Conservation (phyloP, 2,113 vertebrate genomes). For the Myrmecobius fasciatus region DNA sequence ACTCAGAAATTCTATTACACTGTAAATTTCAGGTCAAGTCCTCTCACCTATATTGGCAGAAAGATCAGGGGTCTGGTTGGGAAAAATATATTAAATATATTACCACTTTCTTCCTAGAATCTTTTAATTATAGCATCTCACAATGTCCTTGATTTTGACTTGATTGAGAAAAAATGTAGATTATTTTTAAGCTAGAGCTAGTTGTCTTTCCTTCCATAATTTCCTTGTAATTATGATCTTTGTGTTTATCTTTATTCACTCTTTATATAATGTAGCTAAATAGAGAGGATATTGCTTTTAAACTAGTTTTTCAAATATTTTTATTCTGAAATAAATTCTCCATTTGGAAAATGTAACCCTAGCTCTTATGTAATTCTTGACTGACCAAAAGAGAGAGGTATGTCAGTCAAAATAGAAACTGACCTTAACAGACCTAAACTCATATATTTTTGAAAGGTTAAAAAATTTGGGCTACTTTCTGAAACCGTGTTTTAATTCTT, state of each 20-base stretch:
- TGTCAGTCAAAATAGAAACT: conserved; percentile 30
- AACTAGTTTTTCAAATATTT: conserved; percentile 47
- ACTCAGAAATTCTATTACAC: neutral
- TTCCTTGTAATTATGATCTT: conserved; percentile 19
- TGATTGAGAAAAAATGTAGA: neutral
- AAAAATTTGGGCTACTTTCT: conserved; percentile 16
- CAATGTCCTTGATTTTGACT: neutral
- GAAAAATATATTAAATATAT: neutral
- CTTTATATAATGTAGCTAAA: neutral
- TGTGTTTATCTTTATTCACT: conserved; percentile 32
- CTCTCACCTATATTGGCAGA: neutral
- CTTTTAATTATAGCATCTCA: neutral
- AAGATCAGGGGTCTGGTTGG: neutral
- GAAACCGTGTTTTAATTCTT: conserved; percentile 9
- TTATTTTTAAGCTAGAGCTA: neutral
- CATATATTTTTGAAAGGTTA: neutral
- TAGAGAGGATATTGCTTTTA: neutral
- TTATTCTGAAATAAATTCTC: conserved; percentile 49
- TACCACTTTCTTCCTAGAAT: neutral
- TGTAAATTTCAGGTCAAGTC: neutral
- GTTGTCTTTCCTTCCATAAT: conserved; percentile 2
- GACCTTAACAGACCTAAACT: conserved; percentile 3
- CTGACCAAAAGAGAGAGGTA: conserved; percentile 2
- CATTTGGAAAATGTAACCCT: conserved; percentile 22
- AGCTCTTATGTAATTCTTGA: conserved; percentile 37